Evolutionary conservation across 2,888 invertebrate genomes (phyloP).

Genomic region (Leptarthrus brevirostris): DNA sequence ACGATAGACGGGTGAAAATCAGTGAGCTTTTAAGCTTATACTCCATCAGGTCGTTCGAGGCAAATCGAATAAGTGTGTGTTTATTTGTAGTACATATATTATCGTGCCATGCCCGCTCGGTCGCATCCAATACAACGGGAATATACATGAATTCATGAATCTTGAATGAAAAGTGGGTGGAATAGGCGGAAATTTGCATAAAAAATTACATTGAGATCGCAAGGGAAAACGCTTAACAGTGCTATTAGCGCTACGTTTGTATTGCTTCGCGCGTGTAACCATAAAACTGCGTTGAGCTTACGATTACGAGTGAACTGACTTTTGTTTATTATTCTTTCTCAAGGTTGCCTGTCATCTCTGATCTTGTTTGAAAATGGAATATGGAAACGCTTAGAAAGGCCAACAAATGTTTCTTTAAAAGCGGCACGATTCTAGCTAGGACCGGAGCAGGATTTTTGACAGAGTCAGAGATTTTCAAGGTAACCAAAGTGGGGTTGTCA

Average conservation of each 20-base stretch:
- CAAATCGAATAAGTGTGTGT: no score
- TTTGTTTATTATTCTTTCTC: conserved; percentile 33
- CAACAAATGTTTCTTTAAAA: no score
- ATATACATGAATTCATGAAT: conserved; percentile 55
- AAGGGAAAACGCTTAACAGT: conserved; percentile 24
- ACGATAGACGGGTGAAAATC: not conserved
- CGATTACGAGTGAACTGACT: no score
- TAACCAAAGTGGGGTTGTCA: no score
- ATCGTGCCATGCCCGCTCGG: no score
- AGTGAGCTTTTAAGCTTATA: conserved; percentile 41
- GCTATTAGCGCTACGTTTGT: conserved; percentile 1
- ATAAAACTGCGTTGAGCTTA: no score
- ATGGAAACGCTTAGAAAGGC: no score
- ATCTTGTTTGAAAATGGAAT: not conserved
- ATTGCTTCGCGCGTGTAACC: conserved; percentile 5
- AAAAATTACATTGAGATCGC: conserved; percentile 28
- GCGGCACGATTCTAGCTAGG: no score
- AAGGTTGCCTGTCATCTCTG: conserved; percentile 6
- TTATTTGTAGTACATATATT: no score
- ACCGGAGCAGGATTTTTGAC: no score
- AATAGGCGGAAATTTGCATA: conserved; percentile 43
- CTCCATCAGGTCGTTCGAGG: no score
- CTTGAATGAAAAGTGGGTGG: conserved; percentile 54
- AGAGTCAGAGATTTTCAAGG: no score
- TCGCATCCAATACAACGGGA: conserved; percentile 54